Base-by-base conservation (phyloP, 2,888 invertebrate species). In the Luperina nickerlii region DNA sequence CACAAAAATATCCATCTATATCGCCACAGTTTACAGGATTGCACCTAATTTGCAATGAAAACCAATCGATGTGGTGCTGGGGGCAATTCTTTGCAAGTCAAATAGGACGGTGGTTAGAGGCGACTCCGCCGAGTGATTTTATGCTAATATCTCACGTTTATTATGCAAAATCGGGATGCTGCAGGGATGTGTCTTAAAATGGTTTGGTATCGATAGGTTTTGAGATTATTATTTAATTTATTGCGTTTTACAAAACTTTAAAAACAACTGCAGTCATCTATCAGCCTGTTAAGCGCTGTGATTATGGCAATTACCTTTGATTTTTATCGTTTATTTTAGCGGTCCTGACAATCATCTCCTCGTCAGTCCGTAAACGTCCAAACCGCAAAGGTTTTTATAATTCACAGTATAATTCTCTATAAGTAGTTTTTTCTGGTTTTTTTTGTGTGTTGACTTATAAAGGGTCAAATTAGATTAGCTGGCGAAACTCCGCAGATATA, bases 81-180 rank as follows among this genome's bases (percentile, higher is more conserved):
- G 86, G 85, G 90, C 83, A 88, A 91, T 92, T 95, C 94, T 96
- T 96, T 95, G 96, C 96, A 96, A 96, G 95, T 96, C 95, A 96
- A 96, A 96, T 95, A 93, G 93, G 93, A 93, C 92, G 92, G 94
- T 93, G 90, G 93, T 94, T 92, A 92, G 92, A 84, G 90, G 88
- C 91, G 90, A 88, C 90, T 87, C 87, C 87, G 86, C 72, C 91
- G 91, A 93, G 92, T 94, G 95, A 96, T 95, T 96, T 96, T 95
- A 96, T 96, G 96, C 92, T 95, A 96, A 96, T 95, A 89, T 90
- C 76, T 89, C 89, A 90, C 93, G 94, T 94, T 96, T 95, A 95
- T 95, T 95, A 96, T 96, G 94, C 95, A 95, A 95, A 95, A 93
- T 93, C 90, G 91, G 90, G 88, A 88, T 82, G 65, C 83, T 88